Evolutionary conservation across 2,113 vertebrate genomes (phyloP).

Genomic region (Pardalotus punctatus): DNA sequence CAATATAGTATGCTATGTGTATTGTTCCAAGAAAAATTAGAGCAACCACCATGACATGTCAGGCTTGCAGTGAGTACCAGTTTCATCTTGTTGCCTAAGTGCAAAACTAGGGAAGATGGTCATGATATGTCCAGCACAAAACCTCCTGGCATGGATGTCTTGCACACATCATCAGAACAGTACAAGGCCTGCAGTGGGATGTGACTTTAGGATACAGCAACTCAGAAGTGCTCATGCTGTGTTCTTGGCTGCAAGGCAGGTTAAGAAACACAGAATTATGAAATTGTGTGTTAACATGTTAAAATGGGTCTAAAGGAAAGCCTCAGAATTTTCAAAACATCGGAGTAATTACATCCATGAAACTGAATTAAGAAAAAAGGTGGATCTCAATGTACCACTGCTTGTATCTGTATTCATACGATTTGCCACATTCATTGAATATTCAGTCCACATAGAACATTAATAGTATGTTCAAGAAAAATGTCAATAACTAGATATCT

Average conservation of each 20-base stretch:
- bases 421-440: background rate
- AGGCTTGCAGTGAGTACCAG: background rate
- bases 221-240: background rate
- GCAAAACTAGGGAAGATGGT: background rate
- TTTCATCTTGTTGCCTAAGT: background rate
- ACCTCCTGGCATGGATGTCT: background rate
- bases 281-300: background rate
- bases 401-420: background rate
- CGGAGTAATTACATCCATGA: background rate
- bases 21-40: background rate
- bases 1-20: accelerated
- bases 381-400: background rate
- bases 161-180: background rate
- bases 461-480: background rate
- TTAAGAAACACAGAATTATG: background rate
- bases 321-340: background rate
- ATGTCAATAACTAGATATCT: background rate
- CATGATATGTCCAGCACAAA: background rate
- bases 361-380: background rate
- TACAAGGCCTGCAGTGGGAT: background rate
- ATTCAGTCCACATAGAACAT: background rate
- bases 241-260: background rate
- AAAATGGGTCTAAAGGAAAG: background rate
- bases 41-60: background rate
- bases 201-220: background rate